Evolutionary conservation across 1,140 invertebrate genomes (phyloP), one percentile per base, ranked within the genome.

Genomic region (Reticulitermes speratus): DNA sequence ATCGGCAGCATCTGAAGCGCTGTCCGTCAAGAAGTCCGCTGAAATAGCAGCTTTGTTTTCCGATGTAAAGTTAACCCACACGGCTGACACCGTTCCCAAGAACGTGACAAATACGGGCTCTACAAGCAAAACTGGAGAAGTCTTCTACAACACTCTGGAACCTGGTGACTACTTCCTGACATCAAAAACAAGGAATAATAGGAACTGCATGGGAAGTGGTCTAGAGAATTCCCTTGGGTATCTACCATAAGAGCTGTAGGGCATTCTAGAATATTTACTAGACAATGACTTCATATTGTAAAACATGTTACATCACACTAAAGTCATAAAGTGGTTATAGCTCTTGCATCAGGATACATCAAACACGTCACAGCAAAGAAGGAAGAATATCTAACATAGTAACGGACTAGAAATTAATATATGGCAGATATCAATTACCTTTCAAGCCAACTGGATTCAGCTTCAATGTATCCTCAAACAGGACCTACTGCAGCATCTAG

Each of bases 1-100:
- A 12, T 65, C 85, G 25, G 65, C 85, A 48, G 85, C 86, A 23
- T 86, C 45, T 81, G 95, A 96, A 88, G 95, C 96, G 0, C 91
- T 97, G 0, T 96, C 96, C 45, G 96, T 97, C 16, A 97, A 97
- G 90, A 97, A 97, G 90, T 95, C 95, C 21, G 96, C 96, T 0
- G 97, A 97, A 90, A 97, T 97, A 87, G 96, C 96, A 0, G 96
- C 96, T 0, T 91, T 97, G 9, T 97, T 97, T 89, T 95, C 95
- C 0, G 95, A 96, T 89, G 93, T 95, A 65, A 92, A 94, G 65
- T 82, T 91, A 25, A 89, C 90, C 81, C 88, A 90, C 86, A 90
- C 89, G 25, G 89, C 88, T 25, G 89, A 90, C 85, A 82, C 84
- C 23, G 55, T 83, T 81, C 81, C 84, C 81, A 45, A 52, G 65